phyloP scores from a whole-genome alignment of 2,113 vertebrate species.

The Oreochromis tanganicae region DNA sequence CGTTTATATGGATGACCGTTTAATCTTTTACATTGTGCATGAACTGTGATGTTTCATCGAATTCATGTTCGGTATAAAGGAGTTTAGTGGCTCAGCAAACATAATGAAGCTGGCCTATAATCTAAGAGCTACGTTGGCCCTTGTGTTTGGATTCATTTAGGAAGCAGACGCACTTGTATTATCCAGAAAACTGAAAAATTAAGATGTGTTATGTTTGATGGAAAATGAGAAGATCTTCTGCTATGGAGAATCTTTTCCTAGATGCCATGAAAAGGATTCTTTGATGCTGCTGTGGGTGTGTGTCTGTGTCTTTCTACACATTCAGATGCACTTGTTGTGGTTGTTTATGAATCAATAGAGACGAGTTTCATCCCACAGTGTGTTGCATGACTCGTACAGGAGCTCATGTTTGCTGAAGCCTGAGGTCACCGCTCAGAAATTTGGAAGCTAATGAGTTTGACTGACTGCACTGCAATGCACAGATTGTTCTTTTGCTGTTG shows the following conservation, averaged over 20 bases:
- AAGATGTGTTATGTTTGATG: not conserved
- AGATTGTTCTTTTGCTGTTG: not conserved
- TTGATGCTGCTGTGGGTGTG: not conserved
- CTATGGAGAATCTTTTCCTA: not conserved
- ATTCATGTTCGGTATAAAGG: not conserved
- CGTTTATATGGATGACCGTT: constrained; percentile 30
- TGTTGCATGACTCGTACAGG: not conserved
- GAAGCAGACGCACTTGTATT: not conserved
- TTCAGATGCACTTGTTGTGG: not conserved
- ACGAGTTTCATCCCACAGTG: not conserved
- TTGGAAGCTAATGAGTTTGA: constrained; percentile 19
- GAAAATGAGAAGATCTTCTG: not conserved
- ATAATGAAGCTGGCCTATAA: not conserved
- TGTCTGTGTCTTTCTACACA: not conserved
- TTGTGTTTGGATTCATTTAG: not conserved
- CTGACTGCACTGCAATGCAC: not conserved
- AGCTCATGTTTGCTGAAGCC: not conserved
- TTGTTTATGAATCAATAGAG: not conserved
- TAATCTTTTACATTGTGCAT: constrained; percentile 26
- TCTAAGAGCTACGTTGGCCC: not conserved
- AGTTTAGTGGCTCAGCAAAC: not conserved
- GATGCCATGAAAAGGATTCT: not conserved
- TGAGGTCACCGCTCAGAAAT: not conserved
- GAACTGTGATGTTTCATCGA: not conserved
- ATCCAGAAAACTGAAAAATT: not conserved